These are phyloP conservation scores for Tridacna gigas DNA, from an alignment of 2,888 invertebrate species.

Conservation along the genomic window DNA sequence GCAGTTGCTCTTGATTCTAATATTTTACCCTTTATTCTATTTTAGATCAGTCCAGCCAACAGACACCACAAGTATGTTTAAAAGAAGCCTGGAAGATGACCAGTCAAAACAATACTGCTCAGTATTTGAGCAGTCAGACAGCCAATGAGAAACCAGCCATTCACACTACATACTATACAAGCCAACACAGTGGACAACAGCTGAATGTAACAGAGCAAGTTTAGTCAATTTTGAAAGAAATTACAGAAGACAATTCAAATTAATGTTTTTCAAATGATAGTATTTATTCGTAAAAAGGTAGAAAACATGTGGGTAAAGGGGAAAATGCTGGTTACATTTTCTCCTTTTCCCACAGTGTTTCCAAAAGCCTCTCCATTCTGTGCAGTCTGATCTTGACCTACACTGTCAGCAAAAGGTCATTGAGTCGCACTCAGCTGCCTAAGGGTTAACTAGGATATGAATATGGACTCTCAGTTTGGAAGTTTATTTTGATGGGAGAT, in stretches of 20 bases:
- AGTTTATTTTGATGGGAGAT: too few species aligned
- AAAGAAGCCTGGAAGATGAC: conserved; percentile 33
- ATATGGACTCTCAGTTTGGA: too few species aligned
- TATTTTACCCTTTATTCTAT: not conserved
- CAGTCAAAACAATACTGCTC: conserved; percentile 44
- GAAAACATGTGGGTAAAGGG: not conserved
- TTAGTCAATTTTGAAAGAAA: not conserved
- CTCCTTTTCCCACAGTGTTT: not conserved
- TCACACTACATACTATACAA: conserved; percentile 32
- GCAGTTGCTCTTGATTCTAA: not conserved
- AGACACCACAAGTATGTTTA: conserved; percentile 2
- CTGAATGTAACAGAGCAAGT: conserved; percentile 20
- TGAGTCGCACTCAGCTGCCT: not conserved
- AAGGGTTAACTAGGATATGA: not conserved
- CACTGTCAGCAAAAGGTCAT: not conserved
- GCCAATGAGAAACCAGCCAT: conserved; percentile 51
- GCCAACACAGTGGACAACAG: conserved; percentile 46
- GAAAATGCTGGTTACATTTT: not conserved
- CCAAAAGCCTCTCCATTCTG: not conserved
- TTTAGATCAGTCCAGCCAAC: conserved; percentile 41
- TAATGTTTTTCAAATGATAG: not conserved
- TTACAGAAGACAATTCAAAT: too few species aligned
- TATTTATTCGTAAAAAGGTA: not conserved
- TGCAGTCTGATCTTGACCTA: not conserved
- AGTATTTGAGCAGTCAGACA: conserved; percentile 20